Conservation (phyloP, 2,113 vertebrate species). For the Vulpes ferrilata region DNA sequence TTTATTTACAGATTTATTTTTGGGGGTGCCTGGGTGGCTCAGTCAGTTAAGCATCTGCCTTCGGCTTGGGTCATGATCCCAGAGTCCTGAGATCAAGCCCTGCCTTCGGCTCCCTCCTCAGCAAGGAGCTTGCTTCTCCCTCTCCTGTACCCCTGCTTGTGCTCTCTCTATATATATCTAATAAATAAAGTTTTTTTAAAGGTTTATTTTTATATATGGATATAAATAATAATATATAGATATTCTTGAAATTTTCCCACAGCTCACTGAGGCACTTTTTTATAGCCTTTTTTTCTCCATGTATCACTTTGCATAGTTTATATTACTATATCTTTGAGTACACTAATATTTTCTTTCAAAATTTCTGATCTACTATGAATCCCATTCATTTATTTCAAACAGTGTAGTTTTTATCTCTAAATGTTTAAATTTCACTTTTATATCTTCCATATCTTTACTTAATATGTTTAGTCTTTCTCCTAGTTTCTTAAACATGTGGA, state of each 20-base stretch:
- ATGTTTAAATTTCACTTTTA: background rate
- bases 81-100: too few relatives aligned
- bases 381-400: background rate
- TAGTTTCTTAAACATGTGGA: constrained; percentile 24
- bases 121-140: too few relatives aligned
- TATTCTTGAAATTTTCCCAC: background rate
- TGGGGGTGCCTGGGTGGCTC: too few relatives aligned
- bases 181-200: background rate
- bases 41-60: too few relatives aligned
- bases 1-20: background rate
- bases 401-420: background rate
- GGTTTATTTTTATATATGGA: background rate
- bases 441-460: background rate
- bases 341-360: background rate
- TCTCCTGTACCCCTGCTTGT: too few relatives aligned
- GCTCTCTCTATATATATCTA: too few relatives aligned
- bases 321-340: background rate
- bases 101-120: too few relatives aligned
- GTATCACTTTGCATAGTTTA: background rate
- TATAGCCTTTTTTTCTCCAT: background rate
- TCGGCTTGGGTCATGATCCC: too few relatives aligned
- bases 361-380: background rate
- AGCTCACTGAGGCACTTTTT: background rate
- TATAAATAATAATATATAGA: background rate
- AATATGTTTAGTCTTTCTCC: background rate